phyloP scores from a whole-genome alignment of 1,140 invertebrate genomes.

The Pemphigus obesinymphae region DNA sequence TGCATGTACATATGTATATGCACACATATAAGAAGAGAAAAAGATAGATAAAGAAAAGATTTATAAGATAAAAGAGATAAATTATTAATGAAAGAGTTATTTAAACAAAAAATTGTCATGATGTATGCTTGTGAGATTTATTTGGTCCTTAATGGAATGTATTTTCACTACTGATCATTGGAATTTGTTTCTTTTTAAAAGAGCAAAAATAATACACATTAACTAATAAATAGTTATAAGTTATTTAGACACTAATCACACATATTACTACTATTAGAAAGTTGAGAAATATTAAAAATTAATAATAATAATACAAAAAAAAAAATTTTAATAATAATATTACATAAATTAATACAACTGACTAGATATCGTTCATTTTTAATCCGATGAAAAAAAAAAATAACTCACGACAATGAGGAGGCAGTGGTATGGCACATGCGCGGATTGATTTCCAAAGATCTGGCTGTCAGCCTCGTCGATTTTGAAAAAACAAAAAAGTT shows the following conservation, averaged over 20 bases:
- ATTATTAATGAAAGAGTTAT: constrained; percentile 3
- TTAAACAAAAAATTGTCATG: constrained; percentile 23
- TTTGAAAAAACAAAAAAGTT: constrained; percentile 22
- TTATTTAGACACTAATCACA: constrained; percentile 33
- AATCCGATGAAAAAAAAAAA: constrained; percentile 33
- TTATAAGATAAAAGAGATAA: not conserved
- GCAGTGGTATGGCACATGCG: constrained; percentile 39
- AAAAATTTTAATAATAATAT: constrained; percentile 20
- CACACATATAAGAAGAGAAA: not conserved
- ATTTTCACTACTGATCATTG: constrained; percentile 37
- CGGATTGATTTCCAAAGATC: constrained; percentile 35
- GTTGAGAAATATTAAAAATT: constrained; percentile 30
- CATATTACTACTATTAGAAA: constrained; percentile 39
- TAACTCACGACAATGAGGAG: constrained; percentile 37
- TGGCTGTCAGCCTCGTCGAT: constrained; percentile 37
- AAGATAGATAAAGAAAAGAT: not conserved
- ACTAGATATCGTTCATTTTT: constrained; percentile 36
- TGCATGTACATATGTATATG: not conserved
- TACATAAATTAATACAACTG: constrained; percentile 22
- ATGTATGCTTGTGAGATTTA: constrained; percentile 31
- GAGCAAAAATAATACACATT: constrained; percentile 20
- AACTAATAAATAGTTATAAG: constrained; percentile 25
- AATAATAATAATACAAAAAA: constrained; percentile 20
- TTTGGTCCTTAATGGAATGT: constrained; percentile 42
- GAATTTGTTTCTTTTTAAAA: constrained; percentile 1